These are phyloP conservation scores for Bergia puertoricense DNA, from an alignment of 92 coral and sea anemone species.

Conservation along the genomic window DNA sequence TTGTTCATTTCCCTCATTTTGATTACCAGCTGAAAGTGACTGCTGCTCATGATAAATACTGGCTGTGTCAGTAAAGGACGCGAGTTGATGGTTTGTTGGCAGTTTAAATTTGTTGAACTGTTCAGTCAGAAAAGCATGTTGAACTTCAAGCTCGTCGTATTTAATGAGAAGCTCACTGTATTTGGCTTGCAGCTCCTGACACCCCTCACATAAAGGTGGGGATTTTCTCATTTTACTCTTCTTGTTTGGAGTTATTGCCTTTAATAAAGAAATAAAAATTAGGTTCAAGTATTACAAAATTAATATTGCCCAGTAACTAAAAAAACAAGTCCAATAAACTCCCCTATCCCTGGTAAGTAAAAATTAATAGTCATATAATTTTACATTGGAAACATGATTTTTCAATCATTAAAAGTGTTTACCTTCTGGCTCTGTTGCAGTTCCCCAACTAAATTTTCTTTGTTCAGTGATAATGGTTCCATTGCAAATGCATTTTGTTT, in stretches of 20 bases:
- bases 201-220: not conserved
- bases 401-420: not conserved
- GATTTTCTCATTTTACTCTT: not conserved
- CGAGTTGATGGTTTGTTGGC: not conserved
- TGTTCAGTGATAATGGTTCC: not conserved
- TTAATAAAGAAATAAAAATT: not conserved
- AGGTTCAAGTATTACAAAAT: not conserved
- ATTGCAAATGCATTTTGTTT: not conserved
- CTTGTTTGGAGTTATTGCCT: conserved; percentile 8
- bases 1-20: not conserved
- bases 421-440: not conserved
- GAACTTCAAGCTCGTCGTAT: not conserved
- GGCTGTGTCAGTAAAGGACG: not conserved
- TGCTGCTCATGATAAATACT: not conserved
- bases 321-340: too few relatives aligned
- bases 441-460: not conserved
- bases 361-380: too few relatives aligned
- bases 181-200: conserved; percentile 19
- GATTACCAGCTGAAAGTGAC: not conserved
- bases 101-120: conserved; percentile 6
- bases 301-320: too few relatives aligned
- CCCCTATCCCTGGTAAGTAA: too few relatives aligned
- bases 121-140: not conserved
- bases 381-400: not conserved
- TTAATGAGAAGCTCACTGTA: conserved; percentile 5